phyloP scores from a whole-genome alignment of 2,888 invertebrate species.

The Scaptomyza caliginosa region DNA sequence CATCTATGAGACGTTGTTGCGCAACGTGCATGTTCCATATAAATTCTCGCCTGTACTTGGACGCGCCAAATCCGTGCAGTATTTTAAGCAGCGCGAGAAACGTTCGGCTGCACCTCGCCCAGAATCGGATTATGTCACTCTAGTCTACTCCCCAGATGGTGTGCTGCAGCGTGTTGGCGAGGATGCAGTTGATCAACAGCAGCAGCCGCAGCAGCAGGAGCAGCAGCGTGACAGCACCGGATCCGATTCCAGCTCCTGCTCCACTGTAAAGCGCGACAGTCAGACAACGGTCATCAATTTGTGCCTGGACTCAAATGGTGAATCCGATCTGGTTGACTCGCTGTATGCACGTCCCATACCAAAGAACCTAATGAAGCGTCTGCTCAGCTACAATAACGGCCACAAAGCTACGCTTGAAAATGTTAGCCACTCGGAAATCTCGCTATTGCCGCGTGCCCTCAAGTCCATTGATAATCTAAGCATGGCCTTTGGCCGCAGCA shows the following conservation, averaged over 20 bases:
- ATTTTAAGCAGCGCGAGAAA: conserved; percentile 72
- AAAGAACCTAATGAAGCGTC: conserved; percentile 80
- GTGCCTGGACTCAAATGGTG: conserved; percentile 46
- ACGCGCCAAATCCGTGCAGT: conserved; percentile 81
- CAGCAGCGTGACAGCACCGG: conserved; percentile 64
- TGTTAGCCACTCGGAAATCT: conserved; percentile 78
- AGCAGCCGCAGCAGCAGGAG: conserved; percentile 31
- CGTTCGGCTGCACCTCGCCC: conserved; percentile 72
- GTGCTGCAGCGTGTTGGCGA: conserved; percentile 80
- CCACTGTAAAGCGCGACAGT: conserved; percentile 76
- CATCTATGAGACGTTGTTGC: conserved; percentile 82
- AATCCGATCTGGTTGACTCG: conserved; percentile 40
- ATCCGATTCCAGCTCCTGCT: conserved; percentile 58
- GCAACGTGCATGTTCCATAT: conserved; percentile 84
- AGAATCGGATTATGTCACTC: conserved; percentile 84
- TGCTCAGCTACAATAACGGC: conserved; percentile 64
- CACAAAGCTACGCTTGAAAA: conserved; percentile 59
- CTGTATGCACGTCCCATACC: conserved; percentile 71
- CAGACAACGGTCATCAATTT: conserved; percentile 71
- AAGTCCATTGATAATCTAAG: conserved; percentile 78
- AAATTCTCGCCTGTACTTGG: conserved; percentile 83
- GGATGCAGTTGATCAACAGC: conserved; percentile 50
- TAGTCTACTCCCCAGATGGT: conserved; percentile 81
- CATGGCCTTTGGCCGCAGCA: conserved; percentile 72
- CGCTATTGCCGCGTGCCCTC: conserved; percentile 74